phyloP scores from a whole-genome alignment of 1,140 invertebrate species.

The Dolichoris vasculosae region DNA sequence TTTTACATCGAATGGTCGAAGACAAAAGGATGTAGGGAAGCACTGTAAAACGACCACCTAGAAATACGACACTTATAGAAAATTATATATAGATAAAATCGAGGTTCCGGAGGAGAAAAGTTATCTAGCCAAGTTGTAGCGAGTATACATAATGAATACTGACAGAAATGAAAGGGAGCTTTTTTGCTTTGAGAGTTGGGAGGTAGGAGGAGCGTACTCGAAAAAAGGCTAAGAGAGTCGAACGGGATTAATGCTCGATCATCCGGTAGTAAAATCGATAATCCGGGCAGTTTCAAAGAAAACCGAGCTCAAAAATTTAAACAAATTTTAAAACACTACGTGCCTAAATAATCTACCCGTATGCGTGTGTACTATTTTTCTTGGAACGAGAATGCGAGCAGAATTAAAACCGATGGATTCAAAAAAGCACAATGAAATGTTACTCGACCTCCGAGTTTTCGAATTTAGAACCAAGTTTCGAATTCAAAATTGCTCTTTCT shows the following conservation, averaged over 20 bases:
- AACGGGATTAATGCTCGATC: neutral
- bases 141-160: neutral
- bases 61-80: neutral
- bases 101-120: neutral
- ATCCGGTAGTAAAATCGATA: no score
- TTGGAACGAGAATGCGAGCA: neutral
- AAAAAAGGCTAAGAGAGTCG: neutral
- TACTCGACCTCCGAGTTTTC: neutral
- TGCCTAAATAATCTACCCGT: constrained; percentile 47
- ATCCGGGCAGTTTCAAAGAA: neutral
- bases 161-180: neutral
- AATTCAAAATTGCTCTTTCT: neutral
- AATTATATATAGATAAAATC: neutral
- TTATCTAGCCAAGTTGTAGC: neutral
- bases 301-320: neutral
- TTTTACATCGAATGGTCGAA: neutral
- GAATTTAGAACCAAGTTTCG: neutral
- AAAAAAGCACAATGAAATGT: neutral
- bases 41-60: neutral
- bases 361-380: constrained; percentile 36
- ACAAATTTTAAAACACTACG: constrained; percentile 37
- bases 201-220: constrained; percentile 35
- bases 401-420: neutral
- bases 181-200: neutral
- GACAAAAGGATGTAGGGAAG: neutral